Percentiles rank a stretch among this genome's conserved stretches.
These are phyloP conservation scores for Auanema freiburgensis DNA, from an alignment of 2,888 invertebrate species.

Conservation along the genomic window DNA sequence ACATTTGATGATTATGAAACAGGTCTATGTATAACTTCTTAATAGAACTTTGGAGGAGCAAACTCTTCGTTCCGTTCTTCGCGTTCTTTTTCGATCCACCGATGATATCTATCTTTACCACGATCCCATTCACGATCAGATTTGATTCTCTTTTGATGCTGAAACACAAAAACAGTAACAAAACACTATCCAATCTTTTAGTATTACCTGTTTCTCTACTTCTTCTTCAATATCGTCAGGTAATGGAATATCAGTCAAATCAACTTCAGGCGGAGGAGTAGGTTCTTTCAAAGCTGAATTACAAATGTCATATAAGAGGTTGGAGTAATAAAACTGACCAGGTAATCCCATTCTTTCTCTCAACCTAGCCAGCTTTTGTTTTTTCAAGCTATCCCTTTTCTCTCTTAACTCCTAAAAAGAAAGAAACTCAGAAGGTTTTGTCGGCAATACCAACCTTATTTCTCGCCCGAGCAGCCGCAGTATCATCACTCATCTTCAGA, in stretches of 20 bases:
- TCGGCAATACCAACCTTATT: slow-evolving; percentile 10
- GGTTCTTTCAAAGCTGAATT: slow-evolving; percentile 30
- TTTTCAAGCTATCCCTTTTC: slow-evolving; percentile 1
- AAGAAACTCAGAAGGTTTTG: not conserved
- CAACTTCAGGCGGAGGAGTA: slow-evolving; percentile 19
- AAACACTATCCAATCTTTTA: not conserved
- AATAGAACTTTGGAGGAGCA: slow-evolving; percentile 49
- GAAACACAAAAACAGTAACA: slow-evolving; percentile 12
- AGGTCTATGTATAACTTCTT: not conserved
- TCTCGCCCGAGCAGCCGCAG: slow-evolving; percentile 10
- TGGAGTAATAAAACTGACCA: slow-evolving; percentile 1
- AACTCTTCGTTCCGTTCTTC: slow-evolving; percentile 59
- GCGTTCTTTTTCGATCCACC: slow-evolving; percentile 50
- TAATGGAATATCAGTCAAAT: slow-evolving; percentile 36
- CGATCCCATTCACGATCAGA: slow-evolving; percentile 56
- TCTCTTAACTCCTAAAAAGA: slow-evolving; percentile 7
- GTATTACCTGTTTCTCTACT: slow-evolving; percentile 27
- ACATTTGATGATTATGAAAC: not conserved
- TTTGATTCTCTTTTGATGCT: slow-evolving; percentile 32
- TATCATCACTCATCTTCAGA: slow-evolving; percentile 28
- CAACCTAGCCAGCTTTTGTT: slow-evolving; percentile 12
- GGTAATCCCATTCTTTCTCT: slow-evolving; percentile 16
- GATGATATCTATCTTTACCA: slow-evolving; percentile 44
- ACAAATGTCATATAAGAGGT: not conserved
- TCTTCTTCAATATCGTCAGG: slow-evolving; percentile 26